Conservation (phyloP, 53 echinoderm and acorn worm genomes). For the Henricia sp. region DNA sequence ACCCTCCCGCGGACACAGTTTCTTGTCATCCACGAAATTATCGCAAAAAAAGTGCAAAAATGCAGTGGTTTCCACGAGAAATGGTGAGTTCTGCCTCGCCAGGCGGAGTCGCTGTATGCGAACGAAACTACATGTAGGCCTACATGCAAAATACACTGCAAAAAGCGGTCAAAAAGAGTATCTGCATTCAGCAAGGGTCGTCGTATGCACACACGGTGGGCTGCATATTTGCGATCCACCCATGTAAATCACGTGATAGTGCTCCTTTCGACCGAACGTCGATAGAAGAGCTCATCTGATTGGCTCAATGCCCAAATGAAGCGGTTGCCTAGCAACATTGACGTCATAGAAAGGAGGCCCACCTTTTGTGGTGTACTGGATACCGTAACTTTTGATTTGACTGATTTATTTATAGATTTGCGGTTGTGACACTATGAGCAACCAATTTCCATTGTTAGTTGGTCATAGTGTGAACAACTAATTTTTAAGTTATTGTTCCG, state of each 20-base stretch:
- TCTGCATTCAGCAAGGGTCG: not conserved
- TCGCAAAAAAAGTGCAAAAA: not conserved
- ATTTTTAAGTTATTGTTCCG: too few relatives aligned
- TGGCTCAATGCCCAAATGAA: not conserved
- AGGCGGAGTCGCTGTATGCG: slow-evolving; percentile 5
- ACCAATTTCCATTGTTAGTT: too few relatives aligned
- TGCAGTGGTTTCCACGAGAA: slow-evolving; percentile 13
- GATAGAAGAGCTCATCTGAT: slow-evolving; percentile 29
- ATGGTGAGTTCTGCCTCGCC: slow-evolving; percentile 18
- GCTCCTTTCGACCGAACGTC: slow-evolving; percentile 10
- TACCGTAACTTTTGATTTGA: not conserved
- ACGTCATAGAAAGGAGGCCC: slow-evolving; percentile 52
- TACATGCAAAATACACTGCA: too few relatives aligned
- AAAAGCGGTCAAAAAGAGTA: too few relatives aligned
- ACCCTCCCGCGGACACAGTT: slow-evolving; percentile 27
- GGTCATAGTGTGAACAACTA: too few relatives aligned
- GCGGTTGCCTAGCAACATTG: slow-evolving; percentile 51
- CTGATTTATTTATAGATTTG: not conserved
- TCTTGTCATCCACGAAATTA: slow-evolving; percentile 22
- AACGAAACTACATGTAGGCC: too few relatives aligned
- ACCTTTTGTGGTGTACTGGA: not conserved
- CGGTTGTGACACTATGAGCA: not conserved
- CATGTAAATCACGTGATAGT: slow-evolving; percentile 36
- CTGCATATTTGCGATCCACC: slow-evolving; percentile 20
- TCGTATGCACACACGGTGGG: not conserved